A percentile compares a stretch with the other conserved stretches of the same genome.
Conservation (phyloP, 2,888 invertebrate genomes). For the Deilephila porcellus region DNA sequence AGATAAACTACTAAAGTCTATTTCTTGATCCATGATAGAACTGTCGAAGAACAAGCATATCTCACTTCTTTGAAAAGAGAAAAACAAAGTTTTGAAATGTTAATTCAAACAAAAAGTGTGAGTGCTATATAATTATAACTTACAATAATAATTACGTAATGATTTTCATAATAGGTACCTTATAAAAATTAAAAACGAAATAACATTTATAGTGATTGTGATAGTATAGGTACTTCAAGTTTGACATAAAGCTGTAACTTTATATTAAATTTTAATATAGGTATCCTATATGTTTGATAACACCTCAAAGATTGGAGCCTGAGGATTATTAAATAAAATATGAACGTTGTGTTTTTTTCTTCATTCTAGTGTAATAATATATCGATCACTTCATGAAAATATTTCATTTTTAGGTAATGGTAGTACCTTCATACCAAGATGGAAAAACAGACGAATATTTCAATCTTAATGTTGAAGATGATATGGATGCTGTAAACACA, state of each 20-base stretch:
- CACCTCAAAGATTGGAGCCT: too few relatives aligned
- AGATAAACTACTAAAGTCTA: conserved; percentile 89
- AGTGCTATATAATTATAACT: conserved; percentile 49
- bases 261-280: too few relatives aligned
- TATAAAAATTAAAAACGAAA: too few relatives aligned
- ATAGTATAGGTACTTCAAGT: too few relatives aligned
- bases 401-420: conserved; percentile 87
- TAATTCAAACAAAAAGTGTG: conserved; percentile 97
- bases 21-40: conserved; percentile 95
- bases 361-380: too few relatives aligned
- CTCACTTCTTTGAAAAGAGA: conserved; percentile 95
- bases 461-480: conserved; percentile 70
- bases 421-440: conserved; percentile 94
- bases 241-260: too few relatives aligned
- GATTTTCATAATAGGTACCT: too few relatives aligned
- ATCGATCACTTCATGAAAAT: not conserved
- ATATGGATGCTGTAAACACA: conserved; percentile 79
- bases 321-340: too few relatives aligned
- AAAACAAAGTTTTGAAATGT: conserved; percentile 96
- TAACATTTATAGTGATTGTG: too few relatives aligned
- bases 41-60: conserved; percentile 98
- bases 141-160: too few relatives aligned
- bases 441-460: conserved; percentile 89
- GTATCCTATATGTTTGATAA: too few relatives aligned
- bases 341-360: too few relatives aligned